Evolutionary conservation across 1,140 invertebrate genomes (phyloP).

Genomic region (Bombus affinis): DNA sequence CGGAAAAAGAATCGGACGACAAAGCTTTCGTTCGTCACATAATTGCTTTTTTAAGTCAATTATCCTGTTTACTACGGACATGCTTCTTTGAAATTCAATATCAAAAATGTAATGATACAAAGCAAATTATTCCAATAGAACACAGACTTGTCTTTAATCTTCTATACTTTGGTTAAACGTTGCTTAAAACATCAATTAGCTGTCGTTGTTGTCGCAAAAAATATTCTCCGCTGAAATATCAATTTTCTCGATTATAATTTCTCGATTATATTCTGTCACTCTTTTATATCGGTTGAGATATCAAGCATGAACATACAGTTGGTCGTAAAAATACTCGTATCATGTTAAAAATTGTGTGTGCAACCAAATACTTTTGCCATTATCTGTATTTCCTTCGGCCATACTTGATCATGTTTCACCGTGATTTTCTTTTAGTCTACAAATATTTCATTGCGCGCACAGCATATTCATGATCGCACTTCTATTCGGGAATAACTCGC

Average conservation of each 20-base stretch:
- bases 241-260: not conserved
- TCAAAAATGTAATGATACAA: not conserved
- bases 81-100: not conserved
- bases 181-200: not conserved
- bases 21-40: not conserved
- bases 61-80: not conserved
- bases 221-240: not conserved
- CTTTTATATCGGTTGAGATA: not conserved
- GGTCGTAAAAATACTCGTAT: not conserved
- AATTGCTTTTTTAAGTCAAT: not conserved
- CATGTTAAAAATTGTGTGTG: not conserved
- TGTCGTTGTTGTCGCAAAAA: not conserved
- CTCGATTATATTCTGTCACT: no score
- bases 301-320: not conserved
- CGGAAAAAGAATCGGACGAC: not conserved
- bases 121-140: not conserved
- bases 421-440: no score
- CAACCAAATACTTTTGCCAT: not conserved
- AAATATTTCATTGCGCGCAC: not conserved
- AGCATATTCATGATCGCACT: not conserved
- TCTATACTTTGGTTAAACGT: not conserved
- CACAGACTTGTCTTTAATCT: not conserved
- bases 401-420: no score
- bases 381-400: no score
- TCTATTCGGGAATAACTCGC: not conserved